A percentile compares a stretch with the other conserved stretches of the same genome.
These are phyloP conservation scores for Platorchestia sp. DNA, from an alignment of 1,140 invertebrate genomes.

Conservation along the genomic window DNA sequence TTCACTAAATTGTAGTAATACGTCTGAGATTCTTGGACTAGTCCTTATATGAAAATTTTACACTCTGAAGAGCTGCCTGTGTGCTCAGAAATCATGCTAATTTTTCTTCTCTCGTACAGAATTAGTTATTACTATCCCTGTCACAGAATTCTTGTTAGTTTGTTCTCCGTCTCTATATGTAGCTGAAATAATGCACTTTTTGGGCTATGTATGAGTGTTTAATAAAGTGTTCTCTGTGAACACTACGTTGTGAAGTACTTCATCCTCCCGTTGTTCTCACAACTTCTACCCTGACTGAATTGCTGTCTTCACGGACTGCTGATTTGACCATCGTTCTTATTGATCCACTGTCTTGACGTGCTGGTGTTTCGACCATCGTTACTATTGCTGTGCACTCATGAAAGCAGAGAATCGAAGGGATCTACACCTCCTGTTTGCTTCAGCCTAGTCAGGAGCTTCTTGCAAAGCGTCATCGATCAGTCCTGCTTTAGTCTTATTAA, in stretches of 20 bases:
- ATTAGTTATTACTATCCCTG: neutral
- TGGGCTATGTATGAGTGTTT: neutral
- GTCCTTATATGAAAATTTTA: neutral
- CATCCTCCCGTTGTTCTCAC: neutral
- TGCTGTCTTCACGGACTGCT: neutral
- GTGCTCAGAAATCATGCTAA: neutral
- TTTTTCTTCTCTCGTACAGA: neutral
- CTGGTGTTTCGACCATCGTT: neutral
- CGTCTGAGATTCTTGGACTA: neutral
- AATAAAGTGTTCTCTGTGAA: neutral
- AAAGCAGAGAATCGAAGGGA: neutral
- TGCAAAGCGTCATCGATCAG: neutral
- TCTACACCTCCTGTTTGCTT: neutral
- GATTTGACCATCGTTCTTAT: neutral
- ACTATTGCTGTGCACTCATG: neutral
- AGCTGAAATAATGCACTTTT: neutral
- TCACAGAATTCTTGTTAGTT: neutral
- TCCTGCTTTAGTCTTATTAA: neutral
- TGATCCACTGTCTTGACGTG: neutral
- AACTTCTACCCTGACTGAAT: neutral
- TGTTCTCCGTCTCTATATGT: neutral
- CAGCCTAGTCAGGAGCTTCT: neutral
- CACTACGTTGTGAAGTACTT: neutral
- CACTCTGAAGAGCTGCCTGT: neutral
- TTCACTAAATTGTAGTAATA: neutral